Evolutionary conservation across 30 jellyfish, hydroid and myxozoan genomes (phyloP).

Genomic region (Rhopilema esculentum): DNA sequence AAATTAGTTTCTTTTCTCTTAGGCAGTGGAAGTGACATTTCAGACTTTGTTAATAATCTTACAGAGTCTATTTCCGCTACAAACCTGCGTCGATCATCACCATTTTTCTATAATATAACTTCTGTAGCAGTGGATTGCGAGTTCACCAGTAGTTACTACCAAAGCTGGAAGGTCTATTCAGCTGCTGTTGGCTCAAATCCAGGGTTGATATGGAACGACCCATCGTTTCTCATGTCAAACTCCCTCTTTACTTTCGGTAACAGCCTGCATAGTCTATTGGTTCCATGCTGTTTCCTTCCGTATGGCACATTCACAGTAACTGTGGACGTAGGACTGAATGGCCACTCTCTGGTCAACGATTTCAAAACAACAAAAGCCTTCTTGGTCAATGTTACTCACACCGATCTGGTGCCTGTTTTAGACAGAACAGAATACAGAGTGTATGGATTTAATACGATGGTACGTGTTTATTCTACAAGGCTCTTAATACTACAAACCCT

Average conservation of each 20-base stretch:
- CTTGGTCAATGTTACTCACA: slow-evolving; percentile 1
- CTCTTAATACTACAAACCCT: too few species aligned
- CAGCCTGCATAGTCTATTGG: slow-evolving; percentile 14
- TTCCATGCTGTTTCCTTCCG: slow-evolving; percentile 48
- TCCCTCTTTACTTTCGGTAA: slow-evolving; percentile 12
- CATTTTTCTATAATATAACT: slow-evolving; percentile 15
- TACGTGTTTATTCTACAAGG: too few species aligned
- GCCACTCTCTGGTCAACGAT: slow-evolving; percentile 8
- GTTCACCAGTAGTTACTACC: slow-evolving; percentile 27
- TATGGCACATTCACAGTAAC: slow-evolving; percentile 50
- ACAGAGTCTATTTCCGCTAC: not conserved
- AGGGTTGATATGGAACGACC: slow-evolving; percentile 2
- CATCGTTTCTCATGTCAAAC: slow-evolving; percentile 16
- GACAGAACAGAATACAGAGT: slow-evolving; percentile 19
- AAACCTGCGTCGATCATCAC: slow-evolving; percentile 11
- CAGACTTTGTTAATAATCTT: not conserved
- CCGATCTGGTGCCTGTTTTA: slow-evolving; percentile 32
- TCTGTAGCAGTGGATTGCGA: slow-evolving; percentile 42
- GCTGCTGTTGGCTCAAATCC: slow-evolving; percentile 10
- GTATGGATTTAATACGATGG: slow-evolving; percentile 46
- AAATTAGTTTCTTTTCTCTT: not conserved
- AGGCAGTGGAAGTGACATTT: slow-evolving; percentile 42
- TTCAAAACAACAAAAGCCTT: slow-evolving; percentile 12
- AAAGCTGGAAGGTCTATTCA: slow-evolving; percentile 31
- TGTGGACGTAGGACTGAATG: slow-evolving; percentile 29